These are phyloP conservation scores for Brachyptera putata DNA, from an alignment of 2,888 invertebrate species.

Conservation along the genomic window DNA sequence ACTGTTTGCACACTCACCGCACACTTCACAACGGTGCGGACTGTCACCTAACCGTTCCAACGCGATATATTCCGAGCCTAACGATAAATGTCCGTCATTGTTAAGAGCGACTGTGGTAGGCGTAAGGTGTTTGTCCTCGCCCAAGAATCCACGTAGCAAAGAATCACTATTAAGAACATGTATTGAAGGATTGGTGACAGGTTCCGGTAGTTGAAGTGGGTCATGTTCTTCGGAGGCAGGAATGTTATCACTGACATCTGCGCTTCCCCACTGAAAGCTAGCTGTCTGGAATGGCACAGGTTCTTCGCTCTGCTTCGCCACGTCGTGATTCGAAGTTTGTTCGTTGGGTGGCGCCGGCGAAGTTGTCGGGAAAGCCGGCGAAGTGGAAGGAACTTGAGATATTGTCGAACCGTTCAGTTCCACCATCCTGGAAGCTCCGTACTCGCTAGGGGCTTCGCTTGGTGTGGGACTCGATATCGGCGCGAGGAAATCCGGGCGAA, in stretches of 20 bases:
- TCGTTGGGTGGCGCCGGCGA: constrained; percentile 21
- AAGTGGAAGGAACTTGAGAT: constrained; percentile 17
- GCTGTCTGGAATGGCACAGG: constrained; percentile 36
- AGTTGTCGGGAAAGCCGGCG: constrained; percentile 25
- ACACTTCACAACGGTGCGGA: constrained; percentile 51
- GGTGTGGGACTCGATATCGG: not conserved
- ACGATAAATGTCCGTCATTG: constrained; percentile 6
- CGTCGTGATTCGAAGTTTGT: not conserved
- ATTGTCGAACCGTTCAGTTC: constrained; percentile 16
- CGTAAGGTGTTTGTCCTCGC: not conserved
- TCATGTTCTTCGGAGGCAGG: constrained; percentile 38
- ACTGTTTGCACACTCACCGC: constrained; percentile 47
- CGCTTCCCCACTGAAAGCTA: constrained; percentile 27
- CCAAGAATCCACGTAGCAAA: constrained; percentile 26
- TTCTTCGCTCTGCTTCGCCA: constrained; percentile 39
- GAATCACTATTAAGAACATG: constrained; percentile 21
- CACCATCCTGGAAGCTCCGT: constrained; percentile 20
- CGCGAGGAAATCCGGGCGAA: constrained; percentile 26
- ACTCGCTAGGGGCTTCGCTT: not conserved
- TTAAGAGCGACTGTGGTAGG: not conserved
- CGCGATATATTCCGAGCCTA: constrained; percentile 56
- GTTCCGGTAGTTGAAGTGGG: constrained; percentile 43
- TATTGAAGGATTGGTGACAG: constrained; percentile 36
- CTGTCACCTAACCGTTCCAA: constrained; percentile 57
- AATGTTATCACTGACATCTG: not conserved